Evolutionary conservation across 2,113 vertebrate species (phyloP), one percentile per base, ranked within the genome.

Genomic region (Oryzias woworae): DNA sequence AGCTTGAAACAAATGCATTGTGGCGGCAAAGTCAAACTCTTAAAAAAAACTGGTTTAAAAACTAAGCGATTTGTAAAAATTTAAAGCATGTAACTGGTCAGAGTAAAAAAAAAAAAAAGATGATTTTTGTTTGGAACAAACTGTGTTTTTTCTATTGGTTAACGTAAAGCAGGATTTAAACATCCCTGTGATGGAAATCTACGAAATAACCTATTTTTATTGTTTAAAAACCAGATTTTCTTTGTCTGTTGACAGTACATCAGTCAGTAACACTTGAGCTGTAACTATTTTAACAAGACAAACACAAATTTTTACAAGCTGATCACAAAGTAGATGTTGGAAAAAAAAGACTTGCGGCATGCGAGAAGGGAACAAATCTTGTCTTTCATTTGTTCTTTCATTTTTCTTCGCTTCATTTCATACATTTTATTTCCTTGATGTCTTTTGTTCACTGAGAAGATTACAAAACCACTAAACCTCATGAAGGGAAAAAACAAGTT

Each of bases 381-480:
- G 28, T 17, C 73, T 67, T 81, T 82, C 7, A 48, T 69, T 66
- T 66, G 16, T 67, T 62, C 57, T 62, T 26, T 62, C 23, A 18
- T 12, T 7, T 28, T 4, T 26, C 73, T 55, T 42, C 41, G 60
- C 49, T 49, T 58, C 13, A 51, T 8, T 24, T 51, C 28, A 18
- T 46, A 12, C 47, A 61, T 53, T 50, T 75, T 56, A 49, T 66
- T 69, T 80, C 60, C 54, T 69, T 8, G 7, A 58, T 53, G 42
- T 56, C 56, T 73, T 23, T n/a, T 45, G 53, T 64, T 84, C 53
- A 5, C 58, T 64, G 53, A 75, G 50, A 73, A 57, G 63, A 78
- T 70, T 71, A 77, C 56, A 41, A 83, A 84, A 80, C 85, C 82
- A 61, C 77, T 5, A 77, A 70, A 86, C 80, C 82, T 78, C 86